Evolutionary conservation across 2,888 invertebrate species (phyloP).

Genomic region (Drosophila kanekoi): DNA sequence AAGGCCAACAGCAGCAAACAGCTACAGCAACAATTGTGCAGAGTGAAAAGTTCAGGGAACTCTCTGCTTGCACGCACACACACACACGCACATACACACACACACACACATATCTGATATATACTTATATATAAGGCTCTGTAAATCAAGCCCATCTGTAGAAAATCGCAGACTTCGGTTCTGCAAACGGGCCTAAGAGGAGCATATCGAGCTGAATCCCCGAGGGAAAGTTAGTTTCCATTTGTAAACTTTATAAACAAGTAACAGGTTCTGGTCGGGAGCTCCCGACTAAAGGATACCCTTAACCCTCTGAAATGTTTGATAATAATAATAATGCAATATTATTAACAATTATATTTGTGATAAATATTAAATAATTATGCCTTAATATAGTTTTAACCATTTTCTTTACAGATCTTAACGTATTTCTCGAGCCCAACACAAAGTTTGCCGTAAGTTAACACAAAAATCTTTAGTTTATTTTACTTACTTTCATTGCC

Average conservation of each 20-base stretch:
- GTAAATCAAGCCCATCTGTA: slow-evolving; percentile 9
- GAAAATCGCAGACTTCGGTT: slow-evolving; percentile 8
- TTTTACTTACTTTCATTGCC: background rate
- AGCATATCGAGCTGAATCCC: background rate
- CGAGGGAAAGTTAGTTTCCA: no score
- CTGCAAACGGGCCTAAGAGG: no score
- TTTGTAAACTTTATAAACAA: no score
- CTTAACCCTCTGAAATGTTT: no score
- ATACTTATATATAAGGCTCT: background rate
- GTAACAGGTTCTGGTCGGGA: no score
- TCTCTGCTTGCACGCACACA: slow-evolving; percentile 11
- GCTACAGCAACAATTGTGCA: slow-evolving; percentile 34
- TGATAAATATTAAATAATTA: no score
- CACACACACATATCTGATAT: background rate
- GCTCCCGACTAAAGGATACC: no score
- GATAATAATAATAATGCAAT: no score
- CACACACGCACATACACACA: background rate
- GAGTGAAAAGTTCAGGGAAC: slow-evolving; percentile 42
- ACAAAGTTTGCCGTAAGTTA: slow-evolving; percentile 12
- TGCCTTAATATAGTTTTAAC: no score
- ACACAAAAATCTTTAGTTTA: background rate
- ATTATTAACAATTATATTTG: no score
- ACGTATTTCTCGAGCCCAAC: background rate
- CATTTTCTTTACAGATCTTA: slow-evolving; percentile 9
- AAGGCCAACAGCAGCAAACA: slow-evolving; percentile 53